Conservation (phyloP, 2,113 vertebrate species). For the Mystacornis crossleyi region DNA sequence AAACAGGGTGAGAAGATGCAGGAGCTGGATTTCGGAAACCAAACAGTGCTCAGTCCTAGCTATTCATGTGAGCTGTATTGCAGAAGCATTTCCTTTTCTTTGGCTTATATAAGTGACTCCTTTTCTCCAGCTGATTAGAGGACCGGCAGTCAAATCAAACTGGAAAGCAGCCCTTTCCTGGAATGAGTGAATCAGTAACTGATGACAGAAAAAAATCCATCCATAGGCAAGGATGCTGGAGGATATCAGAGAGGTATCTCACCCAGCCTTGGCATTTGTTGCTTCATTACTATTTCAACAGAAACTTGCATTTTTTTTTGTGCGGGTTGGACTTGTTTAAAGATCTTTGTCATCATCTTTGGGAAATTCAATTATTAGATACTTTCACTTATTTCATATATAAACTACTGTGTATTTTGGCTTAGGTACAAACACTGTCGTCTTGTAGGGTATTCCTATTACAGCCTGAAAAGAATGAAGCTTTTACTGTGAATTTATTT, state of each 20-base stretch:
- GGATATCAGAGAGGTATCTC: background rate
- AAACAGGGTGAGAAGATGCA: background rate
- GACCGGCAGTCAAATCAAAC: background rate
- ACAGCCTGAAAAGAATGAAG: background rate
- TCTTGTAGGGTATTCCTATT: background rate
- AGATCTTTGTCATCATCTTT: background rate
- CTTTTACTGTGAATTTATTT: background rate
- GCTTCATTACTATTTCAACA: background rate
- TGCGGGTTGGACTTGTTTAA: background rate
- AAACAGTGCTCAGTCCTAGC: background rate
- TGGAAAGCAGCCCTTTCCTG: background rate
- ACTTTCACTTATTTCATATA: background rate
- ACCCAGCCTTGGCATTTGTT: background rate
- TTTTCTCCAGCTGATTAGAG: constrained; percentile 38
- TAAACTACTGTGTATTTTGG: background rate
- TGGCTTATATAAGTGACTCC: constrained; percentile 43
- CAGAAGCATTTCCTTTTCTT: constrained; percentile 5
- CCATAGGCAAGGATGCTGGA: background rate
- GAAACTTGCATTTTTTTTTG: background rate
- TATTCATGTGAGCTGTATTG: constrained; percentile 33
- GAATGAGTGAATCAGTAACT: background rate
- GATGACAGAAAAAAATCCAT: background rate
- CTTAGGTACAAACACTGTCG: background rate
- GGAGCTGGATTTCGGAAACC: background rate
- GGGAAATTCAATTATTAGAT: background rate